Evolutionary conservation across 2,797 vertebrate species (phyloP), one percentile per base, ranked within the genome.

Genomic region (Alcedo atthis): DNA sequence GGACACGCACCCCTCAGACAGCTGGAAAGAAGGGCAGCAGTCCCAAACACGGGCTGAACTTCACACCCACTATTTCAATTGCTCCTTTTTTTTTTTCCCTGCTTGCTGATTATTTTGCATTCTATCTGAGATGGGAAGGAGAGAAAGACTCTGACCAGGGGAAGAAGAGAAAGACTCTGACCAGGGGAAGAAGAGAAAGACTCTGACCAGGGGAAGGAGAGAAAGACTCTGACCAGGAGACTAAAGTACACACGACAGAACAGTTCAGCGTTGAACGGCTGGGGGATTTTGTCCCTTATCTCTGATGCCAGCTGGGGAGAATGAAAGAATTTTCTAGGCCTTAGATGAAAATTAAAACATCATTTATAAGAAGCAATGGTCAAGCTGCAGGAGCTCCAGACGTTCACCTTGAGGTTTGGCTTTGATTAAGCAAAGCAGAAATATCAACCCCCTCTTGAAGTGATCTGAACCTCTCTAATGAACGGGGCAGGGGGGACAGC

Each of bases 301-400:
- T 92, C 73, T 67, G 73, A 71, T 48, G 83, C 93, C 95, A 95
- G 91, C 68, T 89, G 71, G 67, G 70, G 12, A 83, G 82, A 93
- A 87, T 51, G 30, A 90, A 89, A 87, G 63, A 33, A 25, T 88
- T 84, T 51, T 46, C 78, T 45, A 61, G 35, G 57, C 40, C 74
- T 46, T 80, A 67, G 49, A 80, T 42, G 18, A 53, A 93, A 94
- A 92, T 84, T 30, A 71, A 90, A 86, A 58, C 78, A 62, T 77
- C 64, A 64, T 8, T 87, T 85, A 12, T 8, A 82, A 77, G 61
- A 78, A 78, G 49, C 12, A 73, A 82, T 45, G 68, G 61, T 77
- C 64, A 71, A 87, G 45, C 54, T 85, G 75, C 79, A 90, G 64
- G 54, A 57, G 32, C 40, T n/a, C 91, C 63, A 81, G 81, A 86